phyloP scores from a whole-genome alignment of 2,113 vertebrate genomes.

The Pseudopipra pipra region DNA sequence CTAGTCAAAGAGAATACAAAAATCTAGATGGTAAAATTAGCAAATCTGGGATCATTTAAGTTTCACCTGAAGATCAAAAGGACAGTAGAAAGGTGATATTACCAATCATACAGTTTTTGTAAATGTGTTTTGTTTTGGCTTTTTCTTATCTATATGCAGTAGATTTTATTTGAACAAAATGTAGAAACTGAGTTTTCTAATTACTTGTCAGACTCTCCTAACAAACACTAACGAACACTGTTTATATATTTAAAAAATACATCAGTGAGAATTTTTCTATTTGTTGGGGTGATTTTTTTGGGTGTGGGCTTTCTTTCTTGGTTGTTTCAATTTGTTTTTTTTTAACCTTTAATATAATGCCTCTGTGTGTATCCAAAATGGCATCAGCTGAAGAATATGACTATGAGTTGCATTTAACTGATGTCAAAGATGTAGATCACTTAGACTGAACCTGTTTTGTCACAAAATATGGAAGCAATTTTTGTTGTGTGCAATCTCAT shows the following conservation, averaged over 20 bases:
- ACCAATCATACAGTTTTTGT: neutral
- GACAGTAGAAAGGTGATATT: neutral
- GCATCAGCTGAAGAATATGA: neutral
- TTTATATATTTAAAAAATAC: neutral
- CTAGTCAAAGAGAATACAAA: neutral
- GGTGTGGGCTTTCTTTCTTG: fast-evolving
- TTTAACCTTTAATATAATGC: neutral
- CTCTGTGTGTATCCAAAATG: neutral
- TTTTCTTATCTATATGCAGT: neutral
- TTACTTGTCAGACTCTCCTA: neutral
- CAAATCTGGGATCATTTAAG: neutral
- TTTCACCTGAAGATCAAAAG: neutral
- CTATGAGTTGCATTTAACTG: neutral
- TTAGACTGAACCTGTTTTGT: neutral
- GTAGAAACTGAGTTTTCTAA: neutral
- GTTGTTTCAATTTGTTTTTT: neutral
- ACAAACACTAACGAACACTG: neutral
- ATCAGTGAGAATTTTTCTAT: neutral
- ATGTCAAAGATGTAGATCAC: neutral
- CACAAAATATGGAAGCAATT: neutral
- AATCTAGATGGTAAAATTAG: neutral
- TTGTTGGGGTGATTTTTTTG: neutral
- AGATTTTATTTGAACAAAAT: neutral
- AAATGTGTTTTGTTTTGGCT: neutral
- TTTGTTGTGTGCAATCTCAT: neutral